Conservation (phyloP, 2,797 vertebrate species). For the Rhinella marina region DNA sequence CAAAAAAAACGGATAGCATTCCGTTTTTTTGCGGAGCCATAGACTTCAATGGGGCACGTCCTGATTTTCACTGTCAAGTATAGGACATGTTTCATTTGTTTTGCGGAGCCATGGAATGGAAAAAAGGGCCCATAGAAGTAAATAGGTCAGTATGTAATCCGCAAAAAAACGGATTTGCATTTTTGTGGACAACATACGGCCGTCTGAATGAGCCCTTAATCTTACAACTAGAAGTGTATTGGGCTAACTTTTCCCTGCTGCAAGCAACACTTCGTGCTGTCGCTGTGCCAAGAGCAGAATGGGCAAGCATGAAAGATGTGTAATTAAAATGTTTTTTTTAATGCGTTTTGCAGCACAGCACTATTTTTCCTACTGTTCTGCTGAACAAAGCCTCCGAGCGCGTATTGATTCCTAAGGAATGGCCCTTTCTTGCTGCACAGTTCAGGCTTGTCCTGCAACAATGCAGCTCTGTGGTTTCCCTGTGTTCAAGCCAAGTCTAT, state of each 20-base stretch:
- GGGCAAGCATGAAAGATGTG: constrained; percentile 13
- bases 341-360: background rate
- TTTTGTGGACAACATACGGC: too few relatives aligned
- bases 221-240: background rate
- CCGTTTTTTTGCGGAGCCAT: too few relatives aligned
- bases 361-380: constrained; percentile 8
- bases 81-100: too few relatives aligned
- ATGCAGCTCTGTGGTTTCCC: constrained; percentile 31
- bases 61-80: too few relatives aligned
- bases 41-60: too few relatives aligned
- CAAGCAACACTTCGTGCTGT: constrained; percentile 11
- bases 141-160: too few relatives aligned
- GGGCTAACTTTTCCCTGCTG: background rate
- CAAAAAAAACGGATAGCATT: too few relatives aligned
- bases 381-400: constrained; percentile 18
- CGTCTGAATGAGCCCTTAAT: too few relatives aligned
- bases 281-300: constrained; percentile 13
- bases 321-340: constrained; percentile 32
- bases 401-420: constrained; percentile 34
- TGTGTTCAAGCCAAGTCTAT: constrained; percentile 31
- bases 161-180: too few relatives aligned
- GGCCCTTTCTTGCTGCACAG: constrained; percentile 20
- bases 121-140: too few relatives aligned
- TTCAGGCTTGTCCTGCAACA: constrained; percentile 43
- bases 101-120: too few relatives aligned